These are phyloP conservation scores for Pitangus sulphuratus DNA, from an alignment of 2,797 vertebrate genomes.

Conservation along the genomic window DNA sequence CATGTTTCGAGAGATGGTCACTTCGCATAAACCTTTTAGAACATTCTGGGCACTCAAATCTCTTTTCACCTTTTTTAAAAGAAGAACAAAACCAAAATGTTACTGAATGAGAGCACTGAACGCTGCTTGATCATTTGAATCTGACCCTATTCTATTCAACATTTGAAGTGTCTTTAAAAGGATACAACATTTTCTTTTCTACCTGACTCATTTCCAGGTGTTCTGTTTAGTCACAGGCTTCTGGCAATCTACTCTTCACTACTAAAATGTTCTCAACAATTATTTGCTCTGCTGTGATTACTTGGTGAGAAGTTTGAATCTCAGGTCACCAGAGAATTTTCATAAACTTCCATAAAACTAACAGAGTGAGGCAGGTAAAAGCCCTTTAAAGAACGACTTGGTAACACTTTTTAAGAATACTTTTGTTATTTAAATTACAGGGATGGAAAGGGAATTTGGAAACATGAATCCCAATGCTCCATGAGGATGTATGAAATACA, in stretches of 20 bases:
- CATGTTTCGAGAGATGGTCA: slow-evolving; percentile 98
- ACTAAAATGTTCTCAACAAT: background rate
- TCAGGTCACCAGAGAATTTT: background rate
- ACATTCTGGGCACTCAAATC: slow-evolving; percentile 97
- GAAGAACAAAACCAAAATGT: slow-evolving; percentile 49
- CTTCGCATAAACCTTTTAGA: slow-evolving; percentile 99
- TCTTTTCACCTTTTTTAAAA: slow-evolving; percentile 90
- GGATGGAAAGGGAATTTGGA: background rate
- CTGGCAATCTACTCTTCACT: background rate
- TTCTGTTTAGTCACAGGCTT: background rate
- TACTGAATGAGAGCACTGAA: background rate
- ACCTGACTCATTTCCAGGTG: background rate
- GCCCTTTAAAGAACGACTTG: background rate
- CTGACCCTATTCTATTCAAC: background rate
- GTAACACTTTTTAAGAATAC: background rate
- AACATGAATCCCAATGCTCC: background rate
- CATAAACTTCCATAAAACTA: background rate
- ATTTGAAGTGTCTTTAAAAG: background rate
- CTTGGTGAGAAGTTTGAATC: background rate
- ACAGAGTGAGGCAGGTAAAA: background rate
- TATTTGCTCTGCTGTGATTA: background rate
- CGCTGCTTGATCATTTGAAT: background rate
- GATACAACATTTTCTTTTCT: background rate
- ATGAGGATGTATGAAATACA: background rate
- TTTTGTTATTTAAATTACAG: background rate